Evolutionary conservation across 2,888 invertebrate genomes (phyloP).

Genomic region (Parnassius orleans): DNA sequence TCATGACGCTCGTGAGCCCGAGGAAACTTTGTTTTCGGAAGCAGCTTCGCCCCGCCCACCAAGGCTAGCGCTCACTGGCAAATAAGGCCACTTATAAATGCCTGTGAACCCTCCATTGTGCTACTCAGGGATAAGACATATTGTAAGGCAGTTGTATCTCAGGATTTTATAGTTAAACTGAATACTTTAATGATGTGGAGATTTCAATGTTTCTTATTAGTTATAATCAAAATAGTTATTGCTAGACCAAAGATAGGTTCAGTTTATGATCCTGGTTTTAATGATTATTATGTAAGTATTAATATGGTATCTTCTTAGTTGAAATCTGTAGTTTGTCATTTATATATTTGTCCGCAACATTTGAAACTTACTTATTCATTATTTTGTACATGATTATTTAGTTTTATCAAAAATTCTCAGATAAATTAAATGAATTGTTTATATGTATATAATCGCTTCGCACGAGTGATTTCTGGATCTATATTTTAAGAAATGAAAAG

Average conservation of each 20-base stretch:
- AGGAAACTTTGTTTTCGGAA: conserved; percentile 75
- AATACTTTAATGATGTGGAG: conserved; percentile 46
- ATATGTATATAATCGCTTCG: too few relatives aligned
- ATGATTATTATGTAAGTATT: conserved; percentile 83
- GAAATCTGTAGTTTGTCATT: too few relatives aligned
- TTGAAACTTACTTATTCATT: too few relatives aligned
- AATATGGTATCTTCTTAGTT: conserved; percentile 31
- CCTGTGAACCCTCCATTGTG: conserved; percentile 62
- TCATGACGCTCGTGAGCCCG: conserved; percentile 36
- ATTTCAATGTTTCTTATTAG: conserved; percentile 51
- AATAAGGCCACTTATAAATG: conserved; percentile 79
- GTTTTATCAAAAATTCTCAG: too few relatives aligned
- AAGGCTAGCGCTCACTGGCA: conserved; percentile 56
- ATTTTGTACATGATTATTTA: too few relatives aligned
- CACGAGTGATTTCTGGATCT: too few relatives aligned
- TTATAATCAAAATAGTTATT: conserved; percentile 44
- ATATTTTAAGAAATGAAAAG: too few relatives aligned
- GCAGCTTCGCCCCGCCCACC: conserved; percentile 47
- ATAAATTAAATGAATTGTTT: too few relatives aligned
- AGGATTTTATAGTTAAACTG: conserved; percentile 26
- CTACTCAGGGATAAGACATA: conserved; percentile 61
- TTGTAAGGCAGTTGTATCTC: conserved; percentile 50
- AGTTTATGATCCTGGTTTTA: conserved; percentile 58
- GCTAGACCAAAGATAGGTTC: conserved; percentile 50
- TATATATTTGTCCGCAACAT: too few relatives aligned